Percentiles rank a stretch among this genome's conserved stretches.
phyloP scores from a whole-genome alignment of 2,113 vertebrate species.

The Cathartes aura region DNA sequence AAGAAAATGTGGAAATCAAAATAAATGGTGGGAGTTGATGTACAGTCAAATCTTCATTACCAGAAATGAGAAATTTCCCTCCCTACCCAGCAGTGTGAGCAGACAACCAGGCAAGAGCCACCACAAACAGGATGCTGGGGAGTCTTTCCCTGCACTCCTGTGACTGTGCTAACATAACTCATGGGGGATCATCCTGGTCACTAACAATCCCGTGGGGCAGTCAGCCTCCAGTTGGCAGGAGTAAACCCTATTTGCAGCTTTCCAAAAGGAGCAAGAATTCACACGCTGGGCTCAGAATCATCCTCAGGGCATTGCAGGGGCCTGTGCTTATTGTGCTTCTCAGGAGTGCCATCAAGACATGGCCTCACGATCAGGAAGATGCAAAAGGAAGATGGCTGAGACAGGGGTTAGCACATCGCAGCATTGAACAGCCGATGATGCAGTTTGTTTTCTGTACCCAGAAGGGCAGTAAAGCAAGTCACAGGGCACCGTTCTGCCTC shows the following conservation, averaged over 20 bases:
- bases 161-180: not conserved
- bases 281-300: not conserved
- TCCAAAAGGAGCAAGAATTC: not conserved
- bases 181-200: not conserved
- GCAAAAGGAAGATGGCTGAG: not conserved
- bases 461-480: not conserved
- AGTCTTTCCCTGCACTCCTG: not conserved
- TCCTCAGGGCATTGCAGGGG: not conserved
- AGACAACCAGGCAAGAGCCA: not conserved
- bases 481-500: not conserved
- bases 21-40: not conserved
- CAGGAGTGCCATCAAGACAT: rapidly evolving
- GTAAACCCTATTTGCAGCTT: not conserved
- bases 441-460: not conserved
- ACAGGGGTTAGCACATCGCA: not conserved
- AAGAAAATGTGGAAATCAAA: conserved; percentile 7
- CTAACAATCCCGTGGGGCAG: rapidly evolving
- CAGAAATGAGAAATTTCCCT: not conserved
- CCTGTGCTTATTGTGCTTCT: not conserved
- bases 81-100: not conserved
- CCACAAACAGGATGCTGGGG: not conserved
- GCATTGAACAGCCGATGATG: not conserved
- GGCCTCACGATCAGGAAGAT: not conserved
- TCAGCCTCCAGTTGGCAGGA: not conserved
- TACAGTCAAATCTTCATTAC: not conserved